Conservation (phyloP, 2,797 vertebrate genomes). For the Apogon talboti region DNA sequence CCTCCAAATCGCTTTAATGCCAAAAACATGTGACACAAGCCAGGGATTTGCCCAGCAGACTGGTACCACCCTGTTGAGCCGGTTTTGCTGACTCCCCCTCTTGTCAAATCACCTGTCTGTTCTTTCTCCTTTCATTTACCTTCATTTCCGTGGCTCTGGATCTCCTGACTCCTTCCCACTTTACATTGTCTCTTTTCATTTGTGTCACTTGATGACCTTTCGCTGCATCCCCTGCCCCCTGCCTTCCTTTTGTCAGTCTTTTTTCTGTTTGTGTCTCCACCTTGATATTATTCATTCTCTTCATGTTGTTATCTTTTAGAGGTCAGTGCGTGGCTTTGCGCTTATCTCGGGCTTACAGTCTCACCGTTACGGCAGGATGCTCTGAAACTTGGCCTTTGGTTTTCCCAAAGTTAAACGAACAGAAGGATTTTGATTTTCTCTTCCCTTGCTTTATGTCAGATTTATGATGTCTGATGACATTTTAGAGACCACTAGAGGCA, state of each 20-base stretch:
- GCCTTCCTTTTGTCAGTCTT: slow-evolving; percentile 4
- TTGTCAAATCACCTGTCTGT: slow-evolving; percentile 13
- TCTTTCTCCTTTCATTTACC: slow-evolving; percentile 17
- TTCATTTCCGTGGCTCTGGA: slow-evolving; percentile 31
- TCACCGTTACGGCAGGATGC: background rate
- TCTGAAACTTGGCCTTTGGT: background rate
- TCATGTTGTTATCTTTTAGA: slow-evolving; percentile 19
- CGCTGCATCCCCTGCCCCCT: slow-evolving; percentile 13
- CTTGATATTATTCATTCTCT: slow-evolving; percentile 12
- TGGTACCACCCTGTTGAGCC: slow-evolving; percentile 14
- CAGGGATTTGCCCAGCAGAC: slow-evolving; percentile 26
- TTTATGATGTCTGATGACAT: slow-evolving; percentile 35
- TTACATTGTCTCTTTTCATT: slow-evolving; percentile 50
- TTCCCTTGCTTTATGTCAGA: slow-evolving; percentile 13
- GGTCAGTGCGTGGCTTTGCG: slow-evolving; percentile 1
- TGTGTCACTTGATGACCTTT: slow-evolving; percentile 49
- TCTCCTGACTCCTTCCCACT: slow-evolving; percentile 40
- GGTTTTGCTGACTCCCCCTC: slow-evolving; percentile 15
- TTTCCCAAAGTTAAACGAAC: slow-evolving; percentile 12
- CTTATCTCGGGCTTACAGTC: slow-evolving; percentile 15
- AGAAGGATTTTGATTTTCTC: background rate
- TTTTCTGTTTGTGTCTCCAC: slow-evolving; percentile 11
- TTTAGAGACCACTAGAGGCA: slow-evolving; percentile 26
- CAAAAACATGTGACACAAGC: slow-evolving; percentile 29
- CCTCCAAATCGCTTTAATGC: slow-evolving; percentile 33